phyloP scores from a whole-genome alignment of 2,113 vertebrate genomes.

The Cephalopholis sonnerati region DNA sequence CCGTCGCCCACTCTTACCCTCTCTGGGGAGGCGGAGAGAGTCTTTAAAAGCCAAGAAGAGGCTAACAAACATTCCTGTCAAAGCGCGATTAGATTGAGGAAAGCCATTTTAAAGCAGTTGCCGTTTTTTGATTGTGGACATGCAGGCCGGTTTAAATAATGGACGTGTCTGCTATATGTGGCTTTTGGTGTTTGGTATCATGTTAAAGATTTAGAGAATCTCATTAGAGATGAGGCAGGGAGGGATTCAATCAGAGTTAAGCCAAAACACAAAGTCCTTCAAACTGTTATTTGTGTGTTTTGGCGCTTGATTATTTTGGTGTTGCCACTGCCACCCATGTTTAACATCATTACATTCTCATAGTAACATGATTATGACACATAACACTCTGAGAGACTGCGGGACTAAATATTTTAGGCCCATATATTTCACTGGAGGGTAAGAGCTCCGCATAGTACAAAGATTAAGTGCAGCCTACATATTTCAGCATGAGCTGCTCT shows the following conservation, averaged over 20 bases:
- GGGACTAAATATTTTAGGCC: conserved; percentile 10
- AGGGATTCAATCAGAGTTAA: neutral
- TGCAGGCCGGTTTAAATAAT: neutral
- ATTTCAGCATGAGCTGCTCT: neutral
- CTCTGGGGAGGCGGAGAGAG: conserved; percentile 56
- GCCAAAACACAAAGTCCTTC: conserved; percentile 1
- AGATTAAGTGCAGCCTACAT: conserved; percentile 1
- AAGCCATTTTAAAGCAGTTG: conserved; percentile 22
- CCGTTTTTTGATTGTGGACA: conserved; percentile 17
- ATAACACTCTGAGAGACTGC: neutral
- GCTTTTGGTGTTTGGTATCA: neutral
- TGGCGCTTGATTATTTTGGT: neutral
- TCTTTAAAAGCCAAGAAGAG: conserved; percentile 67
- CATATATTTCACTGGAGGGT: neutral
- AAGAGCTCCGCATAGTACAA: neutral
- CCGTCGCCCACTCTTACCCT: conserved; percentile 63
- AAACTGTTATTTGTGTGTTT: neutral
- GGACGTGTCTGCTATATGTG: neutral
- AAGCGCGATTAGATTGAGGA: conserved; percentile 45
- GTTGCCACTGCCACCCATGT: conserved; percentile 3
- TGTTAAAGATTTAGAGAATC: conserved; percentile 25
- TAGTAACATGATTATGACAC: neutral
- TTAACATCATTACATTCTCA: conserved; percentile 2
- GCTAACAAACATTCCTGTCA: conserved; percentile 56
- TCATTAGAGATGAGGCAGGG: neutral